Conservation (phyloP, 35 echinoderm and acorn worm genomes). For the Lytechinus variegatus region DNA sequence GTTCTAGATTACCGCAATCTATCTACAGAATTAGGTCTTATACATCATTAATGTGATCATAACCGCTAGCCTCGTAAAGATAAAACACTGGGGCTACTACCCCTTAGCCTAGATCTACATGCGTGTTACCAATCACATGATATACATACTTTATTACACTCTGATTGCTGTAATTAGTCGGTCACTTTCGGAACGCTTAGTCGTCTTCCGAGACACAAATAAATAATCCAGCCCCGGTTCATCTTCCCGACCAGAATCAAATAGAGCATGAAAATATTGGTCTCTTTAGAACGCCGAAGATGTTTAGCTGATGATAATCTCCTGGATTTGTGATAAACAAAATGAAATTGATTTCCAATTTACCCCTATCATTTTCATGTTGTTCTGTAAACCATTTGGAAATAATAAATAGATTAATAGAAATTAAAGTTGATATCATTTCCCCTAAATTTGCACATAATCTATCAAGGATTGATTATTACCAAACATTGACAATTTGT, state of each 20-base stretch:
- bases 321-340: background rate
- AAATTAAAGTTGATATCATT: background rate
- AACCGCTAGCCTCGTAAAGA: background rate
- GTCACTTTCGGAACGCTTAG: constrained; percentile 6
- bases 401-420: background rate
- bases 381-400: background rate
- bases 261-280: background rate
- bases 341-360: background rate
- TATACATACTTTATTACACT: background rate
- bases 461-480: no score
- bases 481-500: no score
- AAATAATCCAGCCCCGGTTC: background rate
- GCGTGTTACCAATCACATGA: background rate
- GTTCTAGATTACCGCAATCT: background rate
- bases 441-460: no score
- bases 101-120: background rate
- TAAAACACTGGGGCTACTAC: background rate
- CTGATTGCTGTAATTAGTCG: constrained; percentile 1
- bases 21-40: background rate
- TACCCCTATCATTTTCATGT: background rate
- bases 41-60: background rate
- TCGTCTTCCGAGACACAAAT: background rate
- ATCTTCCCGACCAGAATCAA: background rate
- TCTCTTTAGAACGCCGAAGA: background rate
- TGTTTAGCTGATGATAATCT: background rate